Evolutionary conservation across 2,888 invertebrate species (phyloP), one percentile per base, ranked within the genome.

Genomic region (Eupithecia subfuscata): DNA sequence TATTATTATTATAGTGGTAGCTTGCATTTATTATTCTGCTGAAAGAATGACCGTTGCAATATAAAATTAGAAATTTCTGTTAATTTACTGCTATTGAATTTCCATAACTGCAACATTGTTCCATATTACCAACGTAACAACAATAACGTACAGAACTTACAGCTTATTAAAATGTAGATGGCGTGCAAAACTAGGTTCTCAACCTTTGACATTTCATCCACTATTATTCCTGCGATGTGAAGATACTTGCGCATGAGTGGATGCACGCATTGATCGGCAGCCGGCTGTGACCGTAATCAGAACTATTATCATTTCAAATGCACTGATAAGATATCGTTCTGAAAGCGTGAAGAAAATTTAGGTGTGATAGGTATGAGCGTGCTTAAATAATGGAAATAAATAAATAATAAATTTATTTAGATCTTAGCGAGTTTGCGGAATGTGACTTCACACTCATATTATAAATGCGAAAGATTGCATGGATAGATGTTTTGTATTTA

Each of bases 281-380:
- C 76, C 73, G 77, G 75, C 73, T 77, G 71, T 48, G 37, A 56
- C 67, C 71, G 75, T 77, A 78, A 81, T 79, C 81, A 79, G 69
- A 73, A 60, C 30, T 37, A 79, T 80, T 81, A 81, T 80, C 80
- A 80, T 80, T 80, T 73, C 30, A 75, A 77, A 75, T 74, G 30
- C 40, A 25, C 40, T 78, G 78, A 78, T 80, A 79, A 79, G 78
- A 78, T 79, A 78, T 78, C 45, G 64, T 71, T 75, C 56, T 52
- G 76, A 79, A 79, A 79, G 79, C 73, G 75, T 60, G 22, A 60
- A 68, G 48, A 75, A 71, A 74, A 72, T 76, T 75, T 73, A 74
- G 71, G 71, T 77, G 75, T 75, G 22, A 56, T 56, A 56, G 9
- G 9, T n/a, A 76, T 69, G 63, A 16, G 60, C 64, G 67, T 30